Conservation (phyloP, 2,113 vertebrate species). For the Dissostichus mawsoni region DNA sequence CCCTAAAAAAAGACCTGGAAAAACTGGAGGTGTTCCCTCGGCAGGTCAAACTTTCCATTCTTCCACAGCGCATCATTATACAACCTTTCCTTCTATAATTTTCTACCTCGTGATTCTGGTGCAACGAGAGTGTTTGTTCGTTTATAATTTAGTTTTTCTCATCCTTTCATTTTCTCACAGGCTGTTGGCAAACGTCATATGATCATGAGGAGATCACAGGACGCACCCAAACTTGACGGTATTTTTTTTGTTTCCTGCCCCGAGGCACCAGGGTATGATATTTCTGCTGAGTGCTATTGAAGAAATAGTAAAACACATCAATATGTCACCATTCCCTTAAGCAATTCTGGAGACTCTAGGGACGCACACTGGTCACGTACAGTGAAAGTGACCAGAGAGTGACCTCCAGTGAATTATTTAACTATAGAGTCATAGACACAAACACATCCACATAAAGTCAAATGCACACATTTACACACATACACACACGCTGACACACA, state of each 20-base stretch:
- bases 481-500: constrained; percentile 6
- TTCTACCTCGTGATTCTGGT: constrained; percentile 30
- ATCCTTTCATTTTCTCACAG: constrained; percentile 23
- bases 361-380: constrained; percentile 22
- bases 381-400: constrained; percentile 40
- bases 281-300: constrained; percentile 10
- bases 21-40: neutral
- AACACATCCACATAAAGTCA: neutral
- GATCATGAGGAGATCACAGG: constrained; percentile 41
- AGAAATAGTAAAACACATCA: constrained; percentile 16
- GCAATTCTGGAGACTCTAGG: constrained; percentile 11
- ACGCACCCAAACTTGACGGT: neutral
- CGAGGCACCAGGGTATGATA: neutral
- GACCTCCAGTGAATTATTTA: constrained; percentile 37
- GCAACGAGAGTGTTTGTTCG: constrained; percentile 22
- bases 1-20: neutral
- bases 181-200: constrained; percentile 22
- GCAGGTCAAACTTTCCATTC: constrained; percentile 3
- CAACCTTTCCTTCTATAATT: neutral
- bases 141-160: constrained; percentile 22
- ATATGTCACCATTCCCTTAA: neutral
- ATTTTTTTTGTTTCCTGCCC: constrained; percentile 17
- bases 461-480: neutral
- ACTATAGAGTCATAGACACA: constrained; percentile 6
- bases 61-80: neutral